phyloP scores from a whole-genome alignment of 2,113 vertebrate genomes.

The Thinocorus orbignyianus region DNA sequence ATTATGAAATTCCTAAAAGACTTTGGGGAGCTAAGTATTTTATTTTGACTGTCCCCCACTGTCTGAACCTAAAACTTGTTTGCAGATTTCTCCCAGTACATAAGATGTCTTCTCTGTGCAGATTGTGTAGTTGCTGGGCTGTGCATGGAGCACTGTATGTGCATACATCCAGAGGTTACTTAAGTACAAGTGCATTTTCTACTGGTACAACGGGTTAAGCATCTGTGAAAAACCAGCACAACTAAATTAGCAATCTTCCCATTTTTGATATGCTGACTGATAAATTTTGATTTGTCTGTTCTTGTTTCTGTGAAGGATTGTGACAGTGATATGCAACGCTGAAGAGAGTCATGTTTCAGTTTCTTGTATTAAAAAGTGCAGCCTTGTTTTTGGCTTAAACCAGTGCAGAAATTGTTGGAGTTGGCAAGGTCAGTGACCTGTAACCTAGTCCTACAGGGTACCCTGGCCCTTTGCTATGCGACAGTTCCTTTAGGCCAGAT shows the following conservation, averaged over 20 bases:
- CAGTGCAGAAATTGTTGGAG: not conserved
- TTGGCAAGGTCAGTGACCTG: not conserved
- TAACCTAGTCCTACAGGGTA: not conserved
- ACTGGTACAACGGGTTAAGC: not conserved
- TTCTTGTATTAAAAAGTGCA: not conserved
- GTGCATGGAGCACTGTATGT: not conserved
- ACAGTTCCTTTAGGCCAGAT: not conserved
- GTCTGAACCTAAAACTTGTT: not conserved
- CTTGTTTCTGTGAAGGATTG: not conserved
- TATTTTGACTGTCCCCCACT: not conserved
- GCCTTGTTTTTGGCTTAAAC: not conserved
- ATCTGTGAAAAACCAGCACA: not conserved
- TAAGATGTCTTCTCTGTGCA: not conserved
- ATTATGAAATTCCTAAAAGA: not conserved
- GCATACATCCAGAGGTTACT: not conserved
- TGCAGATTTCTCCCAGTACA: not conserved
- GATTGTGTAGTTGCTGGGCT: not conserved
- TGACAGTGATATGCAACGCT: rapidly evolving
- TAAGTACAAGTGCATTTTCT: not conserved
- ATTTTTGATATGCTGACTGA: not conserved
- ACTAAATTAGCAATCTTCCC: not conserved
- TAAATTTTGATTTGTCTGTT: not conserved
- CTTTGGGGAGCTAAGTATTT: not conserved
- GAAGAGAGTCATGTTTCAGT: not conserved
- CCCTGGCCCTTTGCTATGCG: not conserved